Percentiles rank a stretch among this genome's conserved stretches.
These are phyloP conservation scores for Percopsis omiscomaycus DNA, from an alignment of 2,797 vertebrate genomes.

Conservation along the genomic window DNA sequence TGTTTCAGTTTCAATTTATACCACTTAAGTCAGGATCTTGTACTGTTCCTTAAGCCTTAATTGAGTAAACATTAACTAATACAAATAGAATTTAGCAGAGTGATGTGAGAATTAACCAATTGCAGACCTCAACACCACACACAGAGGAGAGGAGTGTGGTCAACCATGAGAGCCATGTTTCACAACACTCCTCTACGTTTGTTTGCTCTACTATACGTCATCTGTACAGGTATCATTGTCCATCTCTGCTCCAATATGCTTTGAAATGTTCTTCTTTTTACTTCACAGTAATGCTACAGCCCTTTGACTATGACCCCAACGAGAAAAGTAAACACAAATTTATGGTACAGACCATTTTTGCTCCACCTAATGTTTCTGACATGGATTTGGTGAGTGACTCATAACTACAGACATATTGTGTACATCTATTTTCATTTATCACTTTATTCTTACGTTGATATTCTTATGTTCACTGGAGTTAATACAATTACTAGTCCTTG, in stretches of 20 bases:
- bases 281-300: conserved; percentile 94
- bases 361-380: conserved; percentile 87
- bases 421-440: not conserved
- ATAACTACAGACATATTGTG: not conserved
- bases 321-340: conserved; percentile 99
- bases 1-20: no score
- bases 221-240: not conserved
- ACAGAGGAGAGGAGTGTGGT: no score
- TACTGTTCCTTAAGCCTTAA: no score
- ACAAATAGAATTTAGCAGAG: no score
- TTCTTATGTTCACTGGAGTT: no score
- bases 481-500: no score
- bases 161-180: no score
- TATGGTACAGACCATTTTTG: conserved; percentile 99
- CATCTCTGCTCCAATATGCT: not conserved
- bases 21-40: no score
- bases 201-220: not conserved
- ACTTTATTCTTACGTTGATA: no score
- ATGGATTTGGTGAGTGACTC: conserved; percentile 92
- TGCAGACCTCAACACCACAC: not conserved
- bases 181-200: no score
- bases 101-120: conserved; percentile 1
- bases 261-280: conserved; percentile 11
- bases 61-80: no score
- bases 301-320: conserved; percentile 98